Conservation (phyloP, 92 coral and sea anemone species). For the Montipora capitata region DNA sequence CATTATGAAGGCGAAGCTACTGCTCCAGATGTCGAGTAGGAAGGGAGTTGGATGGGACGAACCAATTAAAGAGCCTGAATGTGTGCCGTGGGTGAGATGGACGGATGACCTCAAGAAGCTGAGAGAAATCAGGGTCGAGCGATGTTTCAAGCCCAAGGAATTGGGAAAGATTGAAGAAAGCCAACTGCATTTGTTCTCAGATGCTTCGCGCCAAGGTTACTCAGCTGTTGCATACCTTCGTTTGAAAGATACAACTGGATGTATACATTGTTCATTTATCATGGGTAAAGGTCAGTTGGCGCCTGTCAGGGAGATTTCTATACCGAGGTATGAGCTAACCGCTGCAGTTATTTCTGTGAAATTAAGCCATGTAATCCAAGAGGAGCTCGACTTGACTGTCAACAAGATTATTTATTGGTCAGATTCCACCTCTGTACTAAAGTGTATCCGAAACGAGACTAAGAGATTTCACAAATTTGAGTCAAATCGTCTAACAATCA, state of each 20-base stretch:
- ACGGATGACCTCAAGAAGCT: constrained; percentile 24
- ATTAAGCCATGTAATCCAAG: constrained; percentile 42
- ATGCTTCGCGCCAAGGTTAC: constrained; percentile 64
- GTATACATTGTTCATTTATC: constrained; percentile 35
- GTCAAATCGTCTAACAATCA: constrained; percentile 75
- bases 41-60: constrained; percentile 62
- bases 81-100: constrained; percentile 53
- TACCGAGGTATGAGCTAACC: constrained; percentile 57
- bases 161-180: constrained; percentile 31
- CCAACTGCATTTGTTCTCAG: constrained; percentile 46
- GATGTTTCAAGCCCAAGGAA: constrained; percentile 48
- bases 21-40: constrained; percentile 51
- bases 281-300: constrained; percentile 56
- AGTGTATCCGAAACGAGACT: constrained; percentile 43
- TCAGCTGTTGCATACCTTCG: constrained; percentile 64
- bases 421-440: constrained; percentile 64
- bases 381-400: constrained; percentile 50
- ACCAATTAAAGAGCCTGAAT: constrained; percentile 21
- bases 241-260: constrained; percentile 32
- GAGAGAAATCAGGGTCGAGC: constrained; percentile 19
- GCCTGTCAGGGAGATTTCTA: constrained; percentile 58
- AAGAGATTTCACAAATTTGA: constrained; percentile 74
- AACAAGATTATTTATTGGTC: constrained; percentile 60
- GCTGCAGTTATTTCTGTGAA: constrained; percentile 50
- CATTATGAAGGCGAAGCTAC: constrained; percentile 62